Base-by-base conservation (phyloP, 2,888 invertebrate genomes). In the Drosophila falleni region DNA sequence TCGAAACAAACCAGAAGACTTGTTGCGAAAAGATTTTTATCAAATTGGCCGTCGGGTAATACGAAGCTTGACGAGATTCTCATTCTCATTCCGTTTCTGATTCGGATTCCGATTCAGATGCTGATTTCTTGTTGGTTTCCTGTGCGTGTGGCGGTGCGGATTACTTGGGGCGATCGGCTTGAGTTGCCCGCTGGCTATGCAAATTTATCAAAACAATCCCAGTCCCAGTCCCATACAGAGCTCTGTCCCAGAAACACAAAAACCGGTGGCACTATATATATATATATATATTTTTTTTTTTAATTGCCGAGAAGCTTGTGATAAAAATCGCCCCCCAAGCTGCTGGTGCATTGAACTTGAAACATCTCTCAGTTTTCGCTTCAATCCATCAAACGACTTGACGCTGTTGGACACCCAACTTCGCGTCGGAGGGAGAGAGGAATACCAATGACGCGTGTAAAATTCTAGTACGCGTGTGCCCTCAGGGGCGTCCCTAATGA, bases 201-300 rank as follows among this genome's bases (percentile, higher is more conserved):
- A 89, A 87, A 84, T 84, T 87, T 81, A 83, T 82, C 80, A 71
- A 42, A 50, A 61, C 47, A 51, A 15, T 29, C 33, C 41, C 33
- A 49, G 39, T 39, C 31, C 51, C 72, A 74, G 55, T 42, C 29
- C 56, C 69, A 69, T 51, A 69, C 47, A n/a, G 15, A 47, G 26
- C 61, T 33, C 49, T 84, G 83, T 69, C 88, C 89, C 66, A 86
- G 70, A 89, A 89, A 84, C 87, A 86, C 81, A 80, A 58, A 71
- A 89, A 89, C 89, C 84, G 74, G 83, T 88, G 84, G 87, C 89
- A 83, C 65, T 29, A 29, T 29, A 8, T 29, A 8, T 29, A 29
- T 29, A 29, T 29, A 29, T 29, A 29, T 82, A 67, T 61, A 16
- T 42, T 61, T 44, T 39, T 33, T 26, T 11, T 39, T 19, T 16